Base-by-base conservation (phyloP, 2,888 invertebrate species). In the Standfussiana lucernea region DNA sequence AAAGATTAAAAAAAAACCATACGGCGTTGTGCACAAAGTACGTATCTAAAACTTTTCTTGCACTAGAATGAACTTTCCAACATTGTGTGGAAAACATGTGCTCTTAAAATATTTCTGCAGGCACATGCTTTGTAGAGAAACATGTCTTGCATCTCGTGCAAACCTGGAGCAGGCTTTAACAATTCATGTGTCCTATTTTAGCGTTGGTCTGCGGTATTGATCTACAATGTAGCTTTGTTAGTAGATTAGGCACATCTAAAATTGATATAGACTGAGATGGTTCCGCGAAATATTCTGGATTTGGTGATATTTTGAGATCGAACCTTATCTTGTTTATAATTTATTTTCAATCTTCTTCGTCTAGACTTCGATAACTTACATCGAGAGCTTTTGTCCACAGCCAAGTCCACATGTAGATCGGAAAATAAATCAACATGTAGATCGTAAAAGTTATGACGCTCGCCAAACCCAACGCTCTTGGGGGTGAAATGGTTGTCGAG, bases 171-270 rank as follows among this genome's bases (percentile, higher is more conserved):
- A 35, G 21, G 6, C 1, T 24, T 78, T 28, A 78, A 72, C 40
- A 65, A 78, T 78, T 64, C 79, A 78, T 72, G 72, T 59, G 72
- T 24, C 47, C 78, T 35, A 78, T 78, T 79, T 78, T 18, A 50
- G 32, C 53, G 47, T 24, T 21, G 47, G 40, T 35, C 15, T 79
- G 40, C 35, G 28, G 18, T 47, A 42, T 72, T 13, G 40, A 69
- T 79, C 8, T 7, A 42, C 28, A 28, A n/a, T 50, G n/a, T 5
- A 28, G 4, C 40, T 65, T 24, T 42, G 40, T 78, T 64, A 56
- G 21, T 7, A 11, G 21, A 56, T 56, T 65, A 40, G 40, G n/a
- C n/a, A 21, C 37, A 78, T 71, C 37, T 47, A 40, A 56, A 78
- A 64, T 64, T 45, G 11, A 78, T 40, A 18, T 18, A 2, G 28